Base-by-base conservation (phyloP, 2,797 vertebrate species). In the Borostomias antarcticus region DNA sequence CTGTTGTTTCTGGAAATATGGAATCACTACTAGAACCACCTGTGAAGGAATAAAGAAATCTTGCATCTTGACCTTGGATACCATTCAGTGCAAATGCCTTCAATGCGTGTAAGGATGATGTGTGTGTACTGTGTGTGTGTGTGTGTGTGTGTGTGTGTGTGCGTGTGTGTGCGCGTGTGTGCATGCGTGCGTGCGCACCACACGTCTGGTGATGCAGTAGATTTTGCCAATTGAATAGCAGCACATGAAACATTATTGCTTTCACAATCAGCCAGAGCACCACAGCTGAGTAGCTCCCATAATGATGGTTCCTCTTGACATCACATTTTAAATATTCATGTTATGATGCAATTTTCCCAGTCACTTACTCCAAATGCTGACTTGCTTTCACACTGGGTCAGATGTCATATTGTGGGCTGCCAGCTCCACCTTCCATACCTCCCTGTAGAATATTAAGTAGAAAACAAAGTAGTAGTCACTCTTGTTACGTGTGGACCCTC, bases 321-420 rank as follows among this genome's bases (percentile, higher is more conserved):
- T 87, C 76, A 70, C 66, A 25, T 70, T 83, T 89, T 79, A 86
- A 89, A 86, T 88, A 88, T 89, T 85, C 77, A 87, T 85, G 73
- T 32, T 69, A 58, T 62, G 71, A 62, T 79, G 77, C 76, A 82
- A 76, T 82, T 82, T 72, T 70, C 75, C 45, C 58, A 59, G 74
- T 58, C 67, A 69, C 73, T 71, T 13, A 5, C 2, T 25, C 40
- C 13, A 4, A n/a, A 43, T 3, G 10, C 79, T 74, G 76, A 72
- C 77, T 68, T 71, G 71, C 73, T 64, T 3, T 10, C 57, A 23
- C 77, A 48, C 68, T n/a, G 58, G 56, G 71, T 62, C 50, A 62
- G 5, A 26, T 28, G 77, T 64, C 35, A 15, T 5, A 45, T 13
- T 45, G 40, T 13, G 8, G 30, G 35, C 75, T 81, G 73, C 82